These are phyloP conservation scores for Antechinus flavipes DNA, from an alignment of 2,113 vertebrate genomes.

Conservation along the genomic window DNA sequence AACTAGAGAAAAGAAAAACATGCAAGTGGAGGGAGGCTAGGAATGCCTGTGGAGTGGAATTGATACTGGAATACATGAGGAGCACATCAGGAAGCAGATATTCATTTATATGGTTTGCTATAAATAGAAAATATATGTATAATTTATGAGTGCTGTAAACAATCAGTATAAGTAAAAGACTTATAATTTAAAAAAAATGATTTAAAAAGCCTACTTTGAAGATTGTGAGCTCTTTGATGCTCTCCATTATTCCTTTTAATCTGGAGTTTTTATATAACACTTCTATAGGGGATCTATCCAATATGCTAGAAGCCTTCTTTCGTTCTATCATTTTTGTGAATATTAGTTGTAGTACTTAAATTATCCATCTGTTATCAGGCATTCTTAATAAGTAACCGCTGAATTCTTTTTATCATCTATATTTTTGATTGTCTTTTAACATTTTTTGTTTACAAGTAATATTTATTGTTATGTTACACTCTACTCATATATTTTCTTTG, in stretches of 20 bases:
- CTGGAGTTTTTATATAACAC: not conserved
- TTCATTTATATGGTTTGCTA: not conserved
- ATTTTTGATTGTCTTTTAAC: not conserved
- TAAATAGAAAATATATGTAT: not conserved
- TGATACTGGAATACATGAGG: not conserved
- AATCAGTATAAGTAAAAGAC: not conserved
- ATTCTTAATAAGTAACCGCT: not conserved
- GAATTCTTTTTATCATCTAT: not conserved
- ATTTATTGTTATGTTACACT: not conserved
- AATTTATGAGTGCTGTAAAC: not conserved
- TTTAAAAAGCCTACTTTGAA: not conserved
- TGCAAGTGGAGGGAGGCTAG: not conserved
- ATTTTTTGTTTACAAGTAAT: not conserved
- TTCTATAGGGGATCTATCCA: not conserved
- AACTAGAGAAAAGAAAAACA: not conserved
- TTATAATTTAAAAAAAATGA: not conserved
- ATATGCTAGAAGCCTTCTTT: not conserved
- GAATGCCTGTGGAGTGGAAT: not conserved
- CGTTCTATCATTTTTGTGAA: not conserved
- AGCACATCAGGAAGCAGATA: not conserved
- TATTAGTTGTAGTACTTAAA: not conserved
- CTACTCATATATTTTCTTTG: not conserved
- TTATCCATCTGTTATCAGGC: not conserved
- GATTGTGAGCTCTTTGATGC: not conserved
- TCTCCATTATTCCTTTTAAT: not conserved